A percentile compares a stretch with the other conserved stretches of the same genome.
Evolutionary conservation across 2,888 invertebrate genomes (phyloP).

Genomic region (Andrena fulva): DNA sequence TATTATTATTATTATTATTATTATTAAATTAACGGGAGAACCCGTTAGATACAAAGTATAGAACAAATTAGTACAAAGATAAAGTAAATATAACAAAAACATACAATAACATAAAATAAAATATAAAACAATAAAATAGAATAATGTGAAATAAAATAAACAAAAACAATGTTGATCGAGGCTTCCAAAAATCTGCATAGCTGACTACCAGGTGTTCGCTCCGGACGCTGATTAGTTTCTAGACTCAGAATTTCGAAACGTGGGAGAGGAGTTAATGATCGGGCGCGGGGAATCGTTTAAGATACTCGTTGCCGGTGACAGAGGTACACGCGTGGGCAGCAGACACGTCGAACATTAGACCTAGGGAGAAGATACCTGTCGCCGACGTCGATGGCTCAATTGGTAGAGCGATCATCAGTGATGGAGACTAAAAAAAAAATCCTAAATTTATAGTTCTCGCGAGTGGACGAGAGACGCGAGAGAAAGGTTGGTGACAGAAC

Average conservation of each 20-base stretch:
- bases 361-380: not conserved
- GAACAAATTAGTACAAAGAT: no score
- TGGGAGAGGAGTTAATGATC: not conserved
- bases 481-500: slow-evolving; percentile 13
- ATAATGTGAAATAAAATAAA: no score
- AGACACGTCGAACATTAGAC: not conserved
- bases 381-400: not conserved
- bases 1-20: no score
- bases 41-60: no score
- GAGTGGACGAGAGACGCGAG: not conserved
- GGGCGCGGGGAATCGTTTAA: not conserved
- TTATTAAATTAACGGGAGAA: no score
- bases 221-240: not conserved
- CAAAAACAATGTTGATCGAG: not conserved
- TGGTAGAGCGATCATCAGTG: not conserved
- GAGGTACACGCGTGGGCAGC: not conserved
- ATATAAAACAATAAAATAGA: no score
- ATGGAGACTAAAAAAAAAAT: not conserved
- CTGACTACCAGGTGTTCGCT: not conserved
- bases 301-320: not conserved
- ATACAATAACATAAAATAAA: no score
- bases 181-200: not conserved
- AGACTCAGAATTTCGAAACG: not conserved
- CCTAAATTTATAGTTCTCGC: not conserved
- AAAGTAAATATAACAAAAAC: no score